Evolutionary conservation across 2,888 invertebrate species (phyloP).

Genomic region (Lordiphosa fenestrarum): DNA sequence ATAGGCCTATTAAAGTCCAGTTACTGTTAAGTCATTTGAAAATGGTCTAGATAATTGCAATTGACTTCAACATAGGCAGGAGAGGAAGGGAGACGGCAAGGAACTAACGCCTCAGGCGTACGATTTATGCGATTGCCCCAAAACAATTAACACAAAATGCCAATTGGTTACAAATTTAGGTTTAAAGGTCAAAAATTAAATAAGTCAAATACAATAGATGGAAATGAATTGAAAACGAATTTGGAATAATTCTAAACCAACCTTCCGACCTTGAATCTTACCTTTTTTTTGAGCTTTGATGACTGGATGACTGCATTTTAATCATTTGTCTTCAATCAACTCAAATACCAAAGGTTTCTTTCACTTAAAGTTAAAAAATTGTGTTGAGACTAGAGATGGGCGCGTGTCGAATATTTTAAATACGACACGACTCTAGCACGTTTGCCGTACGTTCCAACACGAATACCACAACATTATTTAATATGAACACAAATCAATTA

Average conservation of each 20-base stretch:
- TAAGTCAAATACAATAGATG: slow-evolving; percentile 5
- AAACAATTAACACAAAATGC: slow-evolving; percentile 32
- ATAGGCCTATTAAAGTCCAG: slow-evolving; percentile 64
- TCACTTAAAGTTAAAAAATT: no score
- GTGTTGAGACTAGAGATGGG: no score
- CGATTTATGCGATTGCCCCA: slow-evolving; percentile 26
- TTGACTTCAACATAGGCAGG: not conserved
- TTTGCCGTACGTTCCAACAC: no score
- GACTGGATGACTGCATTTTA: no score
- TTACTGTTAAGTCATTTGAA: slow-evolving; percentile 48
- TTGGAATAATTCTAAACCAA: slow-evolving; percentile 15
- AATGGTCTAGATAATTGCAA: slow-evolving; percentile 57
- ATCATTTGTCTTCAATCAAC: no score
- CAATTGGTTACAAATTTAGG: slow-evolving; percentile 35
- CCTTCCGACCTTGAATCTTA: no score
- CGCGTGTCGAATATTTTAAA: no score
- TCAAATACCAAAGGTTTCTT: no score
- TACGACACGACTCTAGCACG: no score
- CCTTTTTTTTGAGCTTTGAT: no score
- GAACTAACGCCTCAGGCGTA: slow-evolving; percentile 41
- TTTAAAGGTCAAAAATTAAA: slow-evolving; percentile 18
- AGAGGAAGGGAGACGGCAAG: slow-evolving; percentile 10
- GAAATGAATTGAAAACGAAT: not conserved
- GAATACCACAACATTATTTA: no score
- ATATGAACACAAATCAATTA: no score